Percentiles rank a stretch among this genome's conserved stretches.
These are phyloP conservation scores for Gobio occitaniae DNA, from an alignment of 2,797 vertebrate species.

Conservation along the genomic window DNA sequence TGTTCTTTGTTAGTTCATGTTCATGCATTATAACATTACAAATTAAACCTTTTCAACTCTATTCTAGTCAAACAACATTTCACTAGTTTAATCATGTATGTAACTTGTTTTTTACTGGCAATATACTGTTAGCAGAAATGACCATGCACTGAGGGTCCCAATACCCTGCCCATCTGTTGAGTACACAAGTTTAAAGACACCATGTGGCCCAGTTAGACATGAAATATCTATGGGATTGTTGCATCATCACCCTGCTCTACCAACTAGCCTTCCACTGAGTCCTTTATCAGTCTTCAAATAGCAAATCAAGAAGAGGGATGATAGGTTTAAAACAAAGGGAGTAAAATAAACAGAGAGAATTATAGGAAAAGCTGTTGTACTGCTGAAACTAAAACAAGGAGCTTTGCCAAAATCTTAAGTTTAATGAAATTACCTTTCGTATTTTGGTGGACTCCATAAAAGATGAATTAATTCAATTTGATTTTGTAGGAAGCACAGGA, in stretches of 20 bases:
- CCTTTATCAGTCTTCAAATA: neutral
- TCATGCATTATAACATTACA: neutral
- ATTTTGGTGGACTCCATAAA: neutral
- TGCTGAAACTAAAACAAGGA: neutral
- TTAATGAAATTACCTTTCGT: neutral
- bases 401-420: neutral
- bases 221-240: neutral
- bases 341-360: neutral
- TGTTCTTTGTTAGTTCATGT: neutral
- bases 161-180: slow-evolving; percentile 63
- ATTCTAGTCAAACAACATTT: neutral
- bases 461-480: slow-evolving; percentile 1
- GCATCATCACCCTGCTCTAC: slow-evolving; percentile 1
- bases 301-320: neutral
- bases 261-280: neutral
- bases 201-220: slow-evolving; percentile 58
- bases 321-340: neutral
- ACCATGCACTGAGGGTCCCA: neutral
- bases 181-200: slow-evolving; percentile 56
- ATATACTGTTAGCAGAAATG: neutral
- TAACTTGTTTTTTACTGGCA: neutral
- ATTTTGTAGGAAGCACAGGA: slow-evolving; percentile 3
- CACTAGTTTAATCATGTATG: neutral
- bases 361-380: neutral
- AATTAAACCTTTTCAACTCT: neutral